Evolutionary conservation across 2,888 invertebrate species (phyloP).

Genomic region (Gandaritis pyraliata): DNA sequence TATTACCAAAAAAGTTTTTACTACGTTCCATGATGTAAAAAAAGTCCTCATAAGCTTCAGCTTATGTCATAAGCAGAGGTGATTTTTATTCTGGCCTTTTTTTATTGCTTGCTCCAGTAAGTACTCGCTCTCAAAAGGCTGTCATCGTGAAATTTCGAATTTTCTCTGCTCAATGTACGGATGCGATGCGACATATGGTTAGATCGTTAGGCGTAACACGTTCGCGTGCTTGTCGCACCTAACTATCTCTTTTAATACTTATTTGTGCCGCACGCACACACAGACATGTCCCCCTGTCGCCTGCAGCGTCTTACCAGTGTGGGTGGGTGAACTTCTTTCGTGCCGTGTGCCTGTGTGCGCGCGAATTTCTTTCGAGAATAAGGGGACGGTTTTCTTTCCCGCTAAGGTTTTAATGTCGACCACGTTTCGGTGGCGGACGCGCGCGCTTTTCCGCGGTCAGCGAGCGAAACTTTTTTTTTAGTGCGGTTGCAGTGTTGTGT

Average conservation of each 20-base stretch:
- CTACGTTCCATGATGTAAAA: too few species aligned
- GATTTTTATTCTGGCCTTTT: too few species aligned
- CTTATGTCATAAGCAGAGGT: too few species aligned
- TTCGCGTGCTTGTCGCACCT: conserved; percentile 70
- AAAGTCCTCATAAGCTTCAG: too few species aligned
- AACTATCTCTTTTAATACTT: conserved; percentile 84
- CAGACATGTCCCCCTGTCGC: conserved; percentile 64
- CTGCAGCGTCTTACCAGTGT: conserved; percentile 62
- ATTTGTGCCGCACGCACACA: conserved; percentile 77
- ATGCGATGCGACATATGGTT: conserved; percentile 59
- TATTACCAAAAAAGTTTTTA: too few species aligned
- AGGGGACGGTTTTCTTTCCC: conserved; percentile 84
- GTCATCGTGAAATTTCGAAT: conserved; percentile 38
- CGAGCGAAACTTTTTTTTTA: conserved; percentile 66
- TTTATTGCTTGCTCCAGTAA: too few species aligned
- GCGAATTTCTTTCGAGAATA: conserved; percentile 84
- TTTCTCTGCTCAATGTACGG: conserved; percentile 45
- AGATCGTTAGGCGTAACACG: conserved; percentile 52
- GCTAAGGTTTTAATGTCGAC: conserved; percentile 84
- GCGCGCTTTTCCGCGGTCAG: conserved; percentile 80
- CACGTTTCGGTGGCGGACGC: conserved; percentile 83
- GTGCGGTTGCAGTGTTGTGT: conserved; percentile 44
- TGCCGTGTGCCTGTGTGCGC: conserved; percentile 78
- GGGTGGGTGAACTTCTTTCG: conserved; percentile 80
- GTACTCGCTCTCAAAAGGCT: neutral